A percentile compares a stretch with the other conserved stretches of the same genome.
phyloP scores from a whole-genome alignment of 2,888 invertebrate genomes.

The Chromoteleia sp. region DNA sequence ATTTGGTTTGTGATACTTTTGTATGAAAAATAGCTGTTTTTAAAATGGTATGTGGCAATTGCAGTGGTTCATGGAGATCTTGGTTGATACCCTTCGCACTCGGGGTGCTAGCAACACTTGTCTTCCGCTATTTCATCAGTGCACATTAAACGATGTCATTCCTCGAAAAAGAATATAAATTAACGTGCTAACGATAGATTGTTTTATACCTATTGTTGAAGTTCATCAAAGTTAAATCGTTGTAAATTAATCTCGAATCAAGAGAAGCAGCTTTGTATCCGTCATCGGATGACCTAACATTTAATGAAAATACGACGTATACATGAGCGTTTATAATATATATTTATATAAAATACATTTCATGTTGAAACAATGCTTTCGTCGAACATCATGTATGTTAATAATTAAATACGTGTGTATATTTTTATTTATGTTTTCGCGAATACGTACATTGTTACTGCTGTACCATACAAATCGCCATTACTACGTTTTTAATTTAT shows the following conservation, averaged over 20 bases:
- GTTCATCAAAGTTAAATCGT: conserved; percentile 38
- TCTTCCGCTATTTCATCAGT: conserved; percentile 85
- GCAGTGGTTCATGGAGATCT: conserved; percentile 85
- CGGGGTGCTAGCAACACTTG: conserved; percentile 84
- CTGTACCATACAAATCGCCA: conserved; percentile 17
- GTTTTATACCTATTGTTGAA: conserved; percentile 47
- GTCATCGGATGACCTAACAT: no score
- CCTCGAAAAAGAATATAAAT: conserved; percentile 2
- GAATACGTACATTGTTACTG: conserved; percentile 17
- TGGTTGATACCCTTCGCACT: conserved; percentile 85
- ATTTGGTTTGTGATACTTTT: background rate
- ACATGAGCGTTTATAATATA: background rate
- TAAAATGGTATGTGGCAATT: conserved; percentile 77
- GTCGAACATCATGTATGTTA: no score
- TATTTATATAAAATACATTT: conserved; percentile 44
- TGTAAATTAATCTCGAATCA: conserved; percentile 41
- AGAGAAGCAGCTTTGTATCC: conserved; percentile 21
- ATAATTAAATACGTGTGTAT: no score
- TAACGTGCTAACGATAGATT: conserved; percentile 29
- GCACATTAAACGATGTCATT: conserved; percentile 74
- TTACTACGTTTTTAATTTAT: background rate
- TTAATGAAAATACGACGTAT: background rate
- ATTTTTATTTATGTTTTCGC: background rate
- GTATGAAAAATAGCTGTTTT: background rate
- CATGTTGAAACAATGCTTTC: conserved; percentile 14